Evolutionary conservation across 2,888 invertebrate genomes (phyloP), one percentile per base, ranked within the genome.

Genomic region (Ctenicera cuprea): DNA sequence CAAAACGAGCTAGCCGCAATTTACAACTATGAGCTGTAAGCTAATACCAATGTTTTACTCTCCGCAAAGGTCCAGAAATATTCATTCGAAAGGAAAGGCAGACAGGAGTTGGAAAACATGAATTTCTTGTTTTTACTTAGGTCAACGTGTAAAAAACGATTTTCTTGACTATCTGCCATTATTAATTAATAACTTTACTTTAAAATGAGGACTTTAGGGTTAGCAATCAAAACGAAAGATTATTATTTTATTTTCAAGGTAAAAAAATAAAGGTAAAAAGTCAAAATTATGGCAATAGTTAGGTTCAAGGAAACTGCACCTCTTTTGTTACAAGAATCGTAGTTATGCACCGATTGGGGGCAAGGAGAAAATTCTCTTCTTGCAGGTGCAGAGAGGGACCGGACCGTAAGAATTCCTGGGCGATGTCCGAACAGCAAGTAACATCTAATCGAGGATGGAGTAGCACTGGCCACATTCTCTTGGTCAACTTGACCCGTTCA

Each of bases 381-480:
- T 68, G 74, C 75, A 78, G 74, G 76, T 78, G 76, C 74, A 69
- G 80, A 82, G 81, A 83, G 80, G 80, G 81, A 65, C 83, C 84
- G 80, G 81, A 65, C 83, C 84, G 82, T 83, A 83, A 83, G 84
- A 84, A 86, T 85, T 85, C 85, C 85, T 85, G 83, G 83, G 80
- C 85, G 81, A 83, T 85, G 84, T 83, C 83, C 83, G 85, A 85
- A 84, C 85, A 45, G 84, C 84, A 84, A 85, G 82, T 84, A 73
- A 57, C 68, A 73, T 73, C 68, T 69, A 69, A 73, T 73, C 73
- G 61, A 69, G 69, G 65, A 73, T 73, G 63, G 65, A 70, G 65
- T 70, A 69, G 65, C 66, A 83, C 85, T 84, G 83, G 85, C 83
- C 83, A 85, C 85, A 86, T 85, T 86, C 86, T 85, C 83, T 30